Evolutionary conservation across 2,113 vertebrate genomes (phyloP).

Genomic region (Pseudolaguvia tuberculata): DNA sequence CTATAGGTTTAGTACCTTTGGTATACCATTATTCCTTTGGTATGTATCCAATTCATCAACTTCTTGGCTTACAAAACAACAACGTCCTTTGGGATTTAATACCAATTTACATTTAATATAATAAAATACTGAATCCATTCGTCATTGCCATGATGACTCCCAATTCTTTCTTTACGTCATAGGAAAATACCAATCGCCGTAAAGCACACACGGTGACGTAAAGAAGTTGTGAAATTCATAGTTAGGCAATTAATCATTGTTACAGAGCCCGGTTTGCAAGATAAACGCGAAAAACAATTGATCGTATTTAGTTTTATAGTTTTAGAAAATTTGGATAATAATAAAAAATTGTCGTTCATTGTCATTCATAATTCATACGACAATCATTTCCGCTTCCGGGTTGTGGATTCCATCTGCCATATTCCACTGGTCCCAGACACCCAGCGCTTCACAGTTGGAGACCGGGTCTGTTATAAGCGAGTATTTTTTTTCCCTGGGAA

Average conservation of each 20-base stretch:
- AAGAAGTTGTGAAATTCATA: not conserved
- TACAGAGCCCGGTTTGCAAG: not conserved
- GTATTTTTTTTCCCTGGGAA: conserved; percentile 34
- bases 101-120: no score
- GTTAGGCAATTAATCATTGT: not conserved
- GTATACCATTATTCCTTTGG: no score
- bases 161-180: conserved; percentile 1
- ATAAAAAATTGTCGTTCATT: conserved; percentile 1
- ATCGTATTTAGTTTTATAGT: not conserved
- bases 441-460: conserved; percentile 10
- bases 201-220: not conserved
- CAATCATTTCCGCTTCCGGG: conserved; percentile 50
- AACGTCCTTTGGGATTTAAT: no score
- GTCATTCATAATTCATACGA: no score
- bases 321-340: not conserved
- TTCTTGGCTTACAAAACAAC: no score
- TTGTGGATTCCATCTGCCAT: conserved; percentile 47
- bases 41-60: no score
- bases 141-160: not conserved
- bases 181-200: conserved; percentile 3
- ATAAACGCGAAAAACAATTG: not conserved
- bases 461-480: not conserved
- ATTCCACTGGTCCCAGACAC: conserved; percentile 40
- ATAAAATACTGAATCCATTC: not conserved
- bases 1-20: no score